Evolutionary conservation across 2,113 vertebrate genomes (phyloP), one percentile per base, ranked within the genome.

Genomic region (Hystrix cristata): DNA sequence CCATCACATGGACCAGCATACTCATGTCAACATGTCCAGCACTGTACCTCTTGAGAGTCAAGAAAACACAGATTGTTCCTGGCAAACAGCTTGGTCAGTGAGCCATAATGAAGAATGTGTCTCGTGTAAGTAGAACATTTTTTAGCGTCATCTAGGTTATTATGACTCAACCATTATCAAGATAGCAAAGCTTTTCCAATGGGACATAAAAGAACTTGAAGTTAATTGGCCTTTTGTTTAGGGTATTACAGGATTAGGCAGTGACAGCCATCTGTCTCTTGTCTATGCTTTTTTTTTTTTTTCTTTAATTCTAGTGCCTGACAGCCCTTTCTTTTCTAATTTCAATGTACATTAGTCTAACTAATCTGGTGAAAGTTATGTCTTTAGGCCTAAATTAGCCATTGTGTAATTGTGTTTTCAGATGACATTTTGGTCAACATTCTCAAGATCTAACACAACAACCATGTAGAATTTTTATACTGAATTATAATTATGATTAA

Each of bases 371-470:
- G 59, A 27, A 27, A 76, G 21, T 43, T 69, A 94, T 43, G 18
- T 93, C 38, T 95, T 93, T 55, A 67, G 60, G 48, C n/a, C 13
- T 92, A 95, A 91, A 34, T 59, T 55, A 65, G 38, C 9, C n/a
- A 53, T 72, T 64, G 18, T 90, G 1, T 62, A 76, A 90, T 21
- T 87, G 9, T 87, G 29, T 76, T 94, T 94, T 85, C 69, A 67
- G 72, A 57, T 87, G 15, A 25, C 27, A 67, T 57, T 95, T 78
- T 78, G 76, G 34, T 86, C 59, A 69, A 46, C 25, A 53, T 94
- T 86, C 57, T 88, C 38, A 72, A 88, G 23, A 79, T 12, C 15
- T 85, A 94, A 19, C 38, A 65, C 19, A 74, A 88, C 92, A 69
- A 19, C 21, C 64, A 57, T 31, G 18, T 43, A 90, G 38, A 25